A percentile compares a stretch with the other conserved stretches of the same genome.
Evolutionary conservation across 2,113 vertebrate species (phyloP).

Genomic region (Cisticola juncidis): DNA sequence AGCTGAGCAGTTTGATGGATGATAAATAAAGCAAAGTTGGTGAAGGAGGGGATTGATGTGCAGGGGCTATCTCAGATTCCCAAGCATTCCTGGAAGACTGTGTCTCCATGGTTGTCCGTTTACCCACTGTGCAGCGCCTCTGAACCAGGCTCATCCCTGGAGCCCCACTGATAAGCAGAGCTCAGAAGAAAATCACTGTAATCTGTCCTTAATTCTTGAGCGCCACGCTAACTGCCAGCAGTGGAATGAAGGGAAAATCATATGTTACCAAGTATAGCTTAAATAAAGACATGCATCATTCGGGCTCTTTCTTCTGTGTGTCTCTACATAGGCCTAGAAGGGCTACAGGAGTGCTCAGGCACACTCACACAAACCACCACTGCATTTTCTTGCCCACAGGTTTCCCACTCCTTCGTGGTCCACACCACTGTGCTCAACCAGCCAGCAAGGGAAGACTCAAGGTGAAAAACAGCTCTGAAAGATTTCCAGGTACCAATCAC

Average conservation of each 20-base stretch:
- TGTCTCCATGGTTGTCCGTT: not conserved
- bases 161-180: slow-evolving; percentile 42
- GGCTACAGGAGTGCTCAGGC: not conserved
- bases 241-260: slow-evolving; percentile 52
- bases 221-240: slow-evolving; percentile 26
- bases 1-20: not conserved
- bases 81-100: not conserved
- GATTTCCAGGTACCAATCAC: not conserved
- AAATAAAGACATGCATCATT: slow-evolving; percentile 42
- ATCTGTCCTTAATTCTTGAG: slow-evolving; percentile 60
- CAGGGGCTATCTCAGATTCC: not conserved
- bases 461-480: slow-evolving; percentile 2
- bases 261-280: slow-evolving; percentile 51
- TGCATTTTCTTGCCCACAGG: not conserved
- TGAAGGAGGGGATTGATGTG: not conserved
- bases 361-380: not conserved
- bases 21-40: not conserved
- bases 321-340: not conserved
- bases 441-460: not conserved
- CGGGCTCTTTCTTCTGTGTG: not conserved
- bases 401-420: not conserved
- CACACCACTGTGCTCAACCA: not conserved
- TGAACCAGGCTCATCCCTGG: not conserved
- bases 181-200: slow-evolving; percentile 62
- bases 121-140: not conserved